Conservation (phyloP, 1,140 invertebrate genomes). For the Galendromus occidentalis region DNA sequence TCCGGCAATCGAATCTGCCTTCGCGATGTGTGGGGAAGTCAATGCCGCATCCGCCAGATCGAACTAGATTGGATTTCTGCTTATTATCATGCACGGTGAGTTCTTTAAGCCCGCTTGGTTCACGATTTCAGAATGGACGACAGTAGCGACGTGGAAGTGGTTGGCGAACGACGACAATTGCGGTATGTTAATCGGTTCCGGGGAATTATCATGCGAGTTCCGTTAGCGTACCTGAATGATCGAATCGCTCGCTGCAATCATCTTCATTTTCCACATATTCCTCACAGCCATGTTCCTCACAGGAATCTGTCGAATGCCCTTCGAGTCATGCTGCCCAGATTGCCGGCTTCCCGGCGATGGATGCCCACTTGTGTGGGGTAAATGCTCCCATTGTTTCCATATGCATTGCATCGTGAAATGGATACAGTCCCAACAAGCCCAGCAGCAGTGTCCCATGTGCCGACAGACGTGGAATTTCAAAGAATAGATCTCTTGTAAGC, state of each 20-base stretch:
- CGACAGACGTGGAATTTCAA: constrained; percentile 98
- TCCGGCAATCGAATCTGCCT: not conserved
- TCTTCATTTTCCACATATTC: not conserved
- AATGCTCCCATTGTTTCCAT: constrained; percentile 97
- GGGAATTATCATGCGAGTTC: not conserved
- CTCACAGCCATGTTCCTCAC: not conserved
- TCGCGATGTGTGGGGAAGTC: not conserved
- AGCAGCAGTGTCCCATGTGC: constrained; percentile 96
- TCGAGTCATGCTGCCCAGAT: constrained; percentile 94
- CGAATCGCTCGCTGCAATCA: not conserved
- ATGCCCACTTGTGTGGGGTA: constrained; percentile 93
- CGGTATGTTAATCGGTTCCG: not conserved
- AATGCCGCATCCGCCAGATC: not conserved
- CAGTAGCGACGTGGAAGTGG: constrained; percentile 7
- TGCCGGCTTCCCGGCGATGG: constrained; percentile 96
- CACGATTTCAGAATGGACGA: not conserved
- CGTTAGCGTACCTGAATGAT: not conserved
- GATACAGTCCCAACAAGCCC: constrained; percentile 83
- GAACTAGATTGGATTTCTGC: not conserved
- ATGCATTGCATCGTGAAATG: constrained; percentile 99
- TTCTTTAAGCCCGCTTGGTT: not conserved
- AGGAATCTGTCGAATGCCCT: constrained; percentile 94
- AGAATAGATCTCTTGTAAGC: constrained; percentile 39
- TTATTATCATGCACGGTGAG: not conserved
- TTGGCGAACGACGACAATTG: constrained; percentile 4